Conservation (phyloP, 2,113 vertebrate species). For the Daphoenositta chrysoptera region DNA sequence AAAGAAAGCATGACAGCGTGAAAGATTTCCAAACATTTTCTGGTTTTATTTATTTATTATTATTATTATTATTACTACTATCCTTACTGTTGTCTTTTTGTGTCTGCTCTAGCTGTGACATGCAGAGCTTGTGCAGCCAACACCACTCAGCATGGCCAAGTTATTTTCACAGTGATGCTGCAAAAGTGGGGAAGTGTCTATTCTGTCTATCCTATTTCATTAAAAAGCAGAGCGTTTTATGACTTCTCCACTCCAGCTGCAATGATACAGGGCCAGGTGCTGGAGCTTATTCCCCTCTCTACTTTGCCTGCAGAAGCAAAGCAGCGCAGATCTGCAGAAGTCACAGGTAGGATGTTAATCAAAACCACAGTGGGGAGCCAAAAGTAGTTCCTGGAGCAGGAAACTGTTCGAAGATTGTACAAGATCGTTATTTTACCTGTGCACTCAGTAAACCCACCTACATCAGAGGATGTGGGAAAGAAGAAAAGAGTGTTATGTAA, state of each 20-base stretch:
- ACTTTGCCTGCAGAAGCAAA: constrained; percentile 32
- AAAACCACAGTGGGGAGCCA: constrained; percentile 24
- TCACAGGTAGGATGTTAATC: constrained; percentile 52
- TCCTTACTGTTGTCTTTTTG: background rate
- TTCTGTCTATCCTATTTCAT: constrained; percentile 13
- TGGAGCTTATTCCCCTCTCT: background rate
- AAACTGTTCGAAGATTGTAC: background rate
- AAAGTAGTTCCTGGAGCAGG: constrained; percentile 37
- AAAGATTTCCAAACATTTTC: background rate
- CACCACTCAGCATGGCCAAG: background rate
- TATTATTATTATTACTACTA: background rate
- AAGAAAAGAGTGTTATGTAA: background rate
- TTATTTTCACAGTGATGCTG: background rate
- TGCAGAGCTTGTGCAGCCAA: background rate
- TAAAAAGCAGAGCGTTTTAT: constrained; percentile 18
- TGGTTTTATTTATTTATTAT: background rate
- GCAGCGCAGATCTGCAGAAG: background rate
- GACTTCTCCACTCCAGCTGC: background rate
- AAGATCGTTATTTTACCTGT: constrained; percentile 8
- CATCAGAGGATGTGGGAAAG: background rate
- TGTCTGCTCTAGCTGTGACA: background rate
- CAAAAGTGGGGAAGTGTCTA: background rate
- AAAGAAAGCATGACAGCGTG: background rate
- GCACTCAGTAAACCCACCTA: background rate
- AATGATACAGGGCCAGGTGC: background rate